Conservation (phyloP, 2,797 vertebrate genomes). For the Gymnoscopelus microlampas region DNA sequence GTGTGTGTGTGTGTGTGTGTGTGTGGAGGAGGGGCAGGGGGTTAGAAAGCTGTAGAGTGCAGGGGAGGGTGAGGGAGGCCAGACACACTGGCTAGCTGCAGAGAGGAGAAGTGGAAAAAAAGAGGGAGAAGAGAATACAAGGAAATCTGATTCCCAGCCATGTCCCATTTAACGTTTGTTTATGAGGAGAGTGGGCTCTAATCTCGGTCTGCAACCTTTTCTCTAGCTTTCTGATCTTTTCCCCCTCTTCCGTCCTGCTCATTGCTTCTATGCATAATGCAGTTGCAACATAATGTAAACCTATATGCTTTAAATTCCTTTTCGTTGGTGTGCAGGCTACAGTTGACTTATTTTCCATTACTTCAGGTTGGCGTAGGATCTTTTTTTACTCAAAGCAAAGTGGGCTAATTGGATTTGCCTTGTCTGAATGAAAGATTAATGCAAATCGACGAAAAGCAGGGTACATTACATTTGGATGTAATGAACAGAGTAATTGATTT, state of each 20-base stretch:
- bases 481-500: slow-evolving; percentile 54
- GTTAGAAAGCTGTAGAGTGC: slow-evolving; percentile 48
- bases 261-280: background rate
- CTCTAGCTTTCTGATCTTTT: slow-evolving; percentile 32
- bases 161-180: slow-evolving; percentile 77
- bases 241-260: slow-evolving; percentile 7
- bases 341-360: slow-evolving; percentile 22
- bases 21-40: slow-evolving; percentile 72
- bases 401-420: slow-evolving; percentile 45
- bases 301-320: slow-evolving; percentile 12
- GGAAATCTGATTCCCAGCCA: slow-evolving; percentile 82
- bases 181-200: slow-evolving; percentile 68
- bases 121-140: slow-evolving; percentile 77
- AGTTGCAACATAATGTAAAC: slow-evolving; percentile 11
- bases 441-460: slow-evolving; percentile 33
- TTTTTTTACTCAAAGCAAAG: slow-evolving; percentile 19
- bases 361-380: slow-evolving; percentile 19
- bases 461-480: slow-evolving; percentile 26
- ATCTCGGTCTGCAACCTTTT: slow-evolving; percentile 50
- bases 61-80: slow-evolving; percentile 75
- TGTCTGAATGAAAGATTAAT: slow-evolving; percentile 28
- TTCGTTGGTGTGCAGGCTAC: background rate
- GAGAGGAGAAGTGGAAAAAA: slow-evolving; percentile 78
- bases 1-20: slow-evolving; percentile 2
- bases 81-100: slow-evolving; percentile 83